Percentiles rank a stretch among this genome's conserved stretches.
phyloP scores from a whole-genome alignment of 2,888 invertebrate species.

The Plagiodera versicolora region DNA sequence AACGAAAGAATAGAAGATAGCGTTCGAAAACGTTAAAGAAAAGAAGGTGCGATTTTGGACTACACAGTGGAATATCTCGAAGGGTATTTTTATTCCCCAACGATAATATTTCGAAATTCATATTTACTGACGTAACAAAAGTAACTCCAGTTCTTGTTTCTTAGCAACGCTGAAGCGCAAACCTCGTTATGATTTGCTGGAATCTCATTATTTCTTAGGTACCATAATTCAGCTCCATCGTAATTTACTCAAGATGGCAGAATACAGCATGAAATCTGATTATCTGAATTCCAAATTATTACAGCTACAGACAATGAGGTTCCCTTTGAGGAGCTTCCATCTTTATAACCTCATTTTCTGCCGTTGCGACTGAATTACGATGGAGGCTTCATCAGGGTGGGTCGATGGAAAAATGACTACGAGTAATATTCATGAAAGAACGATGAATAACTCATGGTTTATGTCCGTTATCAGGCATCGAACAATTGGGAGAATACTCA shows the following conservation, averaged over 20 bases:
- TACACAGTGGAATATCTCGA: too few relatives aligned
- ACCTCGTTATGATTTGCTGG: constrained; percentile 20
- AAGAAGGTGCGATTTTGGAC: too few relatives aligned
- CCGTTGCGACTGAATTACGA: constrained; percentile 50
- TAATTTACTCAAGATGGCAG: constrained; percentile 37
- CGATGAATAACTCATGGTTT: too few relatives aligned
- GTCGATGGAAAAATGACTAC: constrained; percentile 49
- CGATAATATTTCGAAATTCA: too few relatives aligned
- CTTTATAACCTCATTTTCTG: constrained; percentile 52
- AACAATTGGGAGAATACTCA: too few relatives aligned
- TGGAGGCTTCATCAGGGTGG: constrained; percentile 48
- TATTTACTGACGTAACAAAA: too few relatives aligned
- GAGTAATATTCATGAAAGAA: too few relatives aligned
- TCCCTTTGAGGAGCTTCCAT: constrained; percentile 45
- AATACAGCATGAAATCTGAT: constrained; percentile 45
- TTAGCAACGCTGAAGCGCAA: constrained; percentile 18
- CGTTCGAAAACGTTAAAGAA: too few relatives aligned
- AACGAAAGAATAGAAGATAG: too few relatives aligned
- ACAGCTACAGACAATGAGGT: constrained; percentile 47
- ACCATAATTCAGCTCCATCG: constrained; percentile 30
- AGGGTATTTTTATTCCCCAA: too few relatives aligned
- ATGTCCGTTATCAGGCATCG: too few relatives aligned
- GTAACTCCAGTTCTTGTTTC: constrained; percentile 13
- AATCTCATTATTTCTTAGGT: constrained; percentile 28
- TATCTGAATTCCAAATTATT: constrained; percentile 49